Evolutionary conservation across 64 coral and sea anemone genomes (phyloP).

Genomic region (Porites lutea): DNA sequence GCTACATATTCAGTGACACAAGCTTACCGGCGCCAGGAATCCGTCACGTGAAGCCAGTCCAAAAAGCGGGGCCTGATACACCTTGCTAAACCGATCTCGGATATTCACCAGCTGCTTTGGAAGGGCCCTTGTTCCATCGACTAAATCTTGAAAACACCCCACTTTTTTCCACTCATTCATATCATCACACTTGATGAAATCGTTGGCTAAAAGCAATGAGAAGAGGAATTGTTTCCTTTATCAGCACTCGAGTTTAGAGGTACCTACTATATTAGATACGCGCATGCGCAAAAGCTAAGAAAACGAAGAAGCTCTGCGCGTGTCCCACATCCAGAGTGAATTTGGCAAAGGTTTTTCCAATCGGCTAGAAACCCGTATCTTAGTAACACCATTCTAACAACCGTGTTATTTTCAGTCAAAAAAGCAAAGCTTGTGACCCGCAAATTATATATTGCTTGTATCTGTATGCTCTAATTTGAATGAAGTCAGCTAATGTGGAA

Average conservation of each 20-base stretch:
- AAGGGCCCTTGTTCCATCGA: background rate
- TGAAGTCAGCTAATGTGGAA: too few species aligned
- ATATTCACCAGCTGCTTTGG: conserved; percentile 1
- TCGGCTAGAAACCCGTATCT: too few species aligned
- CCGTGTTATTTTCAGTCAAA: too few species aligned
- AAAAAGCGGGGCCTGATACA: background rate
- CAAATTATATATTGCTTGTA: too few species aligned
- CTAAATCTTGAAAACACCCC: conserved; percentile 3
- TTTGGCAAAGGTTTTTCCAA: too few species aligned
- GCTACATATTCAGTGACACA: background rate
- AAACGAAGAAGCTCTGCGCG: background rate
- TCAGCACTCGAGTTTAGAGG: background rate
- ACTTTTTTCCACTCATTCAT: conserved; percentile 17
- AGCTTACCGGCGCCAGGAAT: background rate
- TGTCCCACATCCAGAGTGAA: background rate
- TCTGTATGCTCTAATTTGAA: too few species aligned
- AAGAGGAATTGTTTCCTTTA: background rate
- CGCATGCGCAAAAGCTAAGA: too few species aligned
- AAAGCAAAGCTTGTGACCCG: too few species aligned
- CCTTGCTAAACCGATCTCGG: background rate
- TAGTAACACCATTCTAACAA: too few species aligned
- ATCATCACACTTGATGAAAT: background rate
- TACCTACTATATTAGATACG: background rate
- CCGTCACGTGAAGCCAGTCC: too few species aligned
- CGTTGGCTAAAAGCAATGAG: background rate